Percentiles rank a stretch among this genome's conserved stretches.
These are phyloP conservation scores for Alsophila aescularia DNA, from an alignment of 2,888 invertebrate genomes.

Conservation along the genomic window DNA sequence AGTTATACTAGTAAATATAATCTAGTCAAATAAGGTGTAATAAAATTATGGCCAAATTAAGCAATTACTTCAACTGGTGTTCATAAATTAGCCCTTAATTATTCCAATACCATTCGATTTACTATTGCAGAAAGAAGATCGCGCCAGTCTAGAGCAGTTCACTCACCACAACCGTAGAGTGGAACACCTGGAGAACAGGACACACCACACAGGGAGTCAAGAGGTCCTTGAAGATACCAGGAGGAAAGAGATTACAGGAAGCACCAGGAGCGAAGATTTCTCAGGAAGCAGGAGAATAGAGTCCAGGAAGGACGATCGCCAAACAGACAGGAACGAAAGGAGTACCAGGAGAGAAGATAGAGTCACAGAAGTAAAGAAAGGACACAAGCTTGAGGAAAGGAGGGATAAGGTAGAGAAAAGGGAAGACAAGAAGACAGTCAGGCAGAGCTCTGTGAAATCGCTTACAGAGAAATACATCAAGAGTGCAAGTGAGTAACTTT, in stretches of 20 bases:
- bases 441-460: slow-evolving; percentile 90
- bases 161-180: slow-evolving; percentile 64
- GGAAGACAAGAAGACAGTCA: slow-evolving; percentile 77
- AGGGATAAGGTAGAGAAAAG: slow-evolving; percentile 51
- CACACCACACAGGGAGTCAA: slow-evolving; percentile 49
- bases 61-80: not conserved
- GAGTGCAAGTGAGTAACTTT: slow-evolving; percentile 78
- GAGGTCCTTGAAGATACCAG: slow-evolving; percentile 38
- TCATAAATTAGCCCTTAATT: not conserved
- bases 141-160: slow-evolving; percentile 72
- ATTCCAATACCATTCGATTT: slow-evolving; percentile 1
- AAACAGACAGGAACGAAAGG: slow-evolving; percentile 11
- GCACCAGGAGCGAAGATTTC: slow-evolving; percentile 12
- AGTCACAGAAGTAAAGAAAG: slow-evolving; percentile 43
- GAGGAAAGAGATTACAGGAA: slow-evolving; percentile 34
- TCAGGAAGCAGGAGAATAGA: slow-evolving; percentile 32
- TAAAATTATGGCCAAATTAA: too few species aligned
- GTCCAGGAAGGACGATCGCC: slow-evolving; percentile 9
- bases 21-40: too few species aligned
- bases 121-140: slow-evolving; percentile 67
- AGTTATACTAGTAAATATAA: too few species aligned
- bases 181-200: slow-evolving; percentile 37
- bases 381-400: slow-evolving; percentile 43
- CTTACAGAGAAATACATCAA: slow-evolving; percentile 92
- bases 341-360: slow-evolving; percentile 35